Base-by-base conservation (phyloP, 1,140 invertebrate genomes). In the Zaprionus gabonicus region DNA sequence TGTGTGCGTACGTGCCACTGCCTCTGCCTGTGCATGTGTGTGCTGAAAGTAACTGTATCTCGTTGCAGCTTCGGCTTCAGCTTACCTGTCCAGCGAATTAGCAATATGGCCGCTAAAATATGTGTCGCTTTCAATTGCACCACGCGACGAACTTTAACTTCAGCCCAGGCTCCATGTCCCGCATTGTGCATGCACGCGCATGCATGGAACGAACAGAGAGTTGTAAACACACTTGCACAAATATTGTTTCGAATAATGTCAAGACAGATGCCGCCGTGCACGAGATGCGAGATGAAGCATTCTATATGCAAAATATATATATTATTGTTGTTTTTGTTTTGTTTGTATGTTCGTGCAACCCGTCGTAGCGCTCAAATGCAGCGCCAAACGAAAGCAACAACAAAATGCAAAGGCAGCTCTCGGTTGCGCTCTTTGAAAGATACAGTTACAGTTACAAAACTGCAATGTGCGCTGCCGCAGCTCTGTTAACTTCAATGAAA, bases 61-160 rank as follows among this genome's bases (percentile, higher is more conserved):
- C 46, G 38, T 62, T 63, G 36, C 67, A 56, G 57, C 51, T 72
- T 63, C 36, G 46, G 66, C 55, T 66, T 71, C 60, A 66, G 31
- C 64, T 69, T 79, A 83, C 84, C 76, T 78, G 83, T 80, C 25
- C 67, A 64, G 75, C 67, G 53, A 82, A 80, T 83, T 83, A 80
- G 81, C 72, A 76, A 80, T 71, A 75, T 62, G 62, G 53, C 63
- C 44, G 72, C 65, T 49, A 49, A 64, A 64, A 80, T 71, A 66
- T 80, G 62, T 83, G 78, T 79, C 81, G 85, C 84, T 87, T 88
- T 84, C 81, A 87, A 88, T 88, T 73, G 74, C 41, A 17, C 41
- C 41, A 57, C 28, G 51, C 65, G 78, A 58, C 65, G 78, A 84
- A 81, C 70, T 85, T 81, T 65, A 84, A 81, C 70, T 85, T 81